Percentiles rank a stretch among this genome's conserved stretches.
Evolutionary conservation across 2,113 vertebrate species (phyloP).

Genomic region (Xiphophorus maculatus): DNA sequence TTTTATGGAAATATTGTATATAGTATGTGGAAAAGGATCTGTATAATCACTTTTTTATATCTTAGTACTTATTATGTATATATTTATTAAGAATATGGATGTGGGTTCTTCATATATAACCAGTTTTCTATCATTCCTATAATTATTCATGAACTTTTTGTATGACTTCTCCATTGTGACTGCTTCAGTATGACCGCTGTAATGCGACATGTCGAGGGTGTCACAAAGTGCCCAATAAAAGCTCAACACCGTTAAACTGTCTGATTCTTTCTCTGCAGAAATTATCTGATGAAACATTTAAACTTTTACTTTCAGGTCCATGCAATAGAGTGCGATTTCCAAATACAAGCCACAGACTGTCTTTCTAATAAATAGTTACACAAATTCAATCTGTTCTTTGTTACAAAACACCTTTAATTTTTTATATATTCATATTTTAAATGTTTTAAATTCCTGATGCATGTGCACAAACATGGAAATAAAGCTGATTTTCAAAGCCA

Average conservation of each 20-base stretch:
- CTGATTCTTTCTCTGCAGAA: not conserved
- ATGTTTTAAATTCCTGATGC: no score
- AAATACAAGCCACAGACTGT: no score
- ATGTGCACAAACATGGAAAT: no score
- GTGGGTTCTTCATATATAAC: constrained; percentile 70
- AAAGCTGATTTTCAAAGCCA: no score
- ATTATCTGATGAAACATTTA: not conserved
- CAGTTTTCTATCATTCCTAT: constrained; percentile 67
- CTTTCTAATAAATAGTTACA: no score
- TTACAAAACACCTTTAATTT: no score
- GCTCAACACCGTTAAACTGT: constrained; percentile 6
- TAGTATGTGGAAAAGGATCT: constrained; percentile 40
- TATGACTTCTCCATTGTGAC: constrained; percentile 64
- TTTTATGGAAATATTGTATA: constrained; percentile 52
- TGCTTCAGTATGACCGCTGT: constrained; percentile 41
- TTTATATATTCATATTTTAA: no score
- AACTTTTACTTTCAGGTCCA: no score
- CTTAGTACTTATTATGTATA: constrained; percentile 80
- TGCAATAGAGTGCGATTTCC: no score
- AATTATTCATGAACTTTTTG: constrained; percentile 70
- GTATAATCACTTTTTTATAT: constrained; percentile 65
- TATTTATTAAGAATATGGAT: constrained; percentile 82
- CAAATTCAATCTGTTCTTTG: no score
- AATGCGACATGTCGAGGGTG: constrained; percentile 63
- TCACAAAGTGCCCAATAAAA: constrained; percentile 73